Base-by-base conservation (phyloP, 1,140 invertebrate species). In the Yoshiicerus persimilis region DNA sequence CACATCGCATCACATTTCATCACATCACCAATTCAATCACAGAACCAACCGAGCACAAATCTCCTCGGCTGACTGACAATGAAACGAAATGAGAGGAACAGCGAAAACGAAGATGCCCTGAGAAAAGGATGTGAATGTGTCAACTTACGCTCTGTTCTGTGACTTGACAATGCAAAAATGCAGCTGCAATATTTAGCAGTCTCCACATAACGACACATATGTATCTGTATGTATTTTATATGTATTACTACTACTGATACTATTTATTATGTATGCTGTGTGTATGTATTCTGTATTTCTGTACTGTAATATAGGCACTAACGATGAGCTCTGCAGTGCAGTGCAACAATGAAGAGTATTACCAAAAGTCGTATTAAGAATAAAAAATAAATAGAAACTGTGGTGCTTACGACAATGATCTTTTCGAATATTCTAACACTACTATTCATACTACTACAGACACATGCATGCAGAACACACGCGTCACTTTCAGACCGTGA, bases 361-460 rank as follows among this genome's bases (percentile, higher is more conserved):
- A 70, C 25, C 66, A 8, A 4, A 70, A 80, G 32, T 80, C 30
- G 16, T 80, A 80, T 80, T 80, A 80, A 38, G 32, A 80, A 80
- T 80, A 36, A 34, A 38, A 36, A 36, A 36, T 80, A n/a, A 36
- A 32, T 80, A 80, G 34, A 10, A 80, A 80, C 75, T 80, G 75
- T 80, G 75, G 75, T 80, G 75, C 75, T 80, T 80, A 80, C 32
- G 75, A 80, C 75, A 80, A 80, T 80, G 75, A 80, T 80, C 34
- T 80, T 80, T 34, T 80, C 75, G 32, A 36, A 80, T 36, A 36
- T 80, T 80, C 34, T 80, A 38, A 30, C 66, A 70, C 66, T 70
- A 70, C 75, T 36, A 32, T 9, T 70, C 23, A 25, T 11, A 56
- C 47, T n/a, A 56, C 47, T 20, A 47, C 41, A 56, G 47, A n/a